Percentiles rank a stretch among this genome's conserved stretches.
phyloP scores from a whole-genome alignment of 2,113 vertebrate species.

The Noctilio leporinus region DNA sequence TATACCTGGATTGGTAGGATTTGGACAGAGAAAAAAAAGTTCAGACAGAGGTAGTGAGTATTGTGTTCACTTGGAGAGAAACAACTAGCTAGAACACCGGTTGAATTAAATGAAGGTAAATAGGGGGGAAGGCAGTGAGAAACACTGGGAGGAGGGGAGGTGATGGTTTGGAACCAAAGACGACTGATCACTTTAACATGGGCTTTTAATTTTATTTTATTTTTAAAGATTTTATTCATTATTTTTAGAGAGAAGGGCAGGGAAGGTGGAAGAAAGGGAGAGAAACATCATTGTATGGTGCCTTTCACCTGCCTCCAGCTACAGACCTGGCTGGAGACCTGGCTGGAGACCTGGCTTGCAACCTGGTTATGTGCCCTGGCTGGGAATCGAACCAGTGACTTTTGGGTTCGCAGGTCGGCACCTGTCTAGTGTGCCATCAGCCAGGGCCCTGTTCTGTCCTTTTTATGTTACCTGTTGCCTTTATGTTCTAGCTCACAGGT shows the following conservation, averaged over 20 bases:
- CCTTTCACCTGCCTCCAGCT: no score
- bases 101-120: background rate
- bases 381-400: no score
- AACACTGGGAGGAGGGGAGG: background rate
- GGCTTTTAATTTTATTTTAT: no score
- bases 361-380: no score
- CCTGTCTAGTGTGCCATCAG: no score
- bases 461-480: background rate
- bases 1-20: background rate
- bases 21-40: background rate
- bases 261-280: no score
- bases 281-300: no score
- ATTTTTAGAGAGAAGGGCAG: no score
- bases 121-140: background rate
- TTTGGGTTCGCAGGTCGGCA: no score
- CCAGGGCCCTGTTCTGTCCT: background rate
- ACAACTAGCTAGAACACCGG: background rate
- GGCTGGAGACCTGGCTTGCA: no score
- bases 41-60: background rate
- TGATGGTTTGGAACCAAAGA: background rate
- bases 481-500: constrained; percentile 1
- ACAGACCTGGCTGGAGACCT: no score
- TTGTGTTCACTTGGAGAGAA: background rate
- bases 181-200: background rate
- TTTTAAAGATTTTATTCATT: no score